Percentiles rank a stretch among this genome's conserved stretches.
Evolutionary conservation across 2,113 vertebrate species (phyloP).

Genomic region (Corythoichthys haematopterus): DNA sequence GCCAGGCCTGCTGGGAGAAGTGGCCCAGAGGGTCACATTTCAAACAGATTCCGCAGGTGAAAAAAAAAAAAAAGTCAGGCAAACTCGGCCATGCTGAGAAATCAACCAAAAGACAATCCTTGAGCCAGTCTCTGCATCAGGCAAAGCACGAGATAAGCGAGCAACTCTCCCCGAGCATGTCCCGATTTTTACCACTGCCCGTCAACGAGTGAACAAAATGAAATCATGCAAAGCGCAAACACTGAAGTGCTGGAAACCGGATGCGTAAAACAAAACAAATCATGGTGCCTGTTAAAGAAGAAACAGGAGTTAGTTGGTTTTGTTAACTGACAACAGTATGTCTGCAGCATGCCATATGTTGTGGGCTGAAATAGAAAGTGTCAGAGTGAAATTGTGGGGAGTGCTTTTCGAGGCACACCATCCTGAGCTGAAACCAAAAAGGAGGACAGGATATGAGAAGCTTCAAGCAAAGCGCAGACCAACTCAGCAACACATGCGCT

Average conservation of each 20-base stretch:
- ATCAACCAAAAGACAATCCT: constrained; percentile 36
- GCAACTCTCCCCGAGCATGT: constrained; percentile 63
- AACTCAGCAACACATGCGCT: constrained; percentile 68
- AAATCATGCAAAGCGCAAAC: constrained; percentile 61
- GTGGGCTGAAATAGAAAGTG: constrained; percentile 51
- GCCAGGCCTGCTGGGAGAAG: constrained; percentile 88
- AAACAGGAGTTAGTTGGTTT: constrained; percentile 47
- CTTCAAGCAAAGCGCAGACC: constrained; percentile 70
- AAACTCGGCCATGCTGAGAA: constrained; percentile 57
- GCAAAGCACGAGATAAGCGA: constrained; percentile 54
- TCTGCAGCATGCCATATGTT: constrained; percentile 59
- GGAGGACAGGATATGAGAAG: constrained; percentile 48
- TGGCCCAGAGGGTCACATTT: constrained; percentile 12
- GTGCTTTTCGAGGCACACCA: constrained; percentile 25
- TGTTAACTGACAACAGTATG: constrained; percentile 38
- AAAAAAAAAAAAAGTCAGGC: constrained; percentile 24
- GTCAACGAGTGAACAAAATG: constrained; percentile 53
- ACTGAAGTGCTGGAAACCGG: constrained; percentile 36
- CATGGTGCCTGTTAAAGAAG: constrained; percentile 59
- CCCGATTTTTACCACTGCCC: constrained; percentile 51
- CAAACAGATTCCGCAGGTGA: constrained; percentile 18
- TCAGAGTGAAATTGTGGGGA: constrained; percentile 34
- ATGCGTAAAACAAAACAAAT: constrained; percentile 35
- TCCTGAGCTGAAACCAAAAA: constrained; percentile 48
- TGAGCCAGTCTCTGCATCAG: constrained; percentile 35